Percentiles rank a stretch among this genome's conserved stretches.
Evolutionary conservation across 2,113 vertebrate genomes (phyloP).

Genomic region (Embiotoca jacksoni): DNA sequence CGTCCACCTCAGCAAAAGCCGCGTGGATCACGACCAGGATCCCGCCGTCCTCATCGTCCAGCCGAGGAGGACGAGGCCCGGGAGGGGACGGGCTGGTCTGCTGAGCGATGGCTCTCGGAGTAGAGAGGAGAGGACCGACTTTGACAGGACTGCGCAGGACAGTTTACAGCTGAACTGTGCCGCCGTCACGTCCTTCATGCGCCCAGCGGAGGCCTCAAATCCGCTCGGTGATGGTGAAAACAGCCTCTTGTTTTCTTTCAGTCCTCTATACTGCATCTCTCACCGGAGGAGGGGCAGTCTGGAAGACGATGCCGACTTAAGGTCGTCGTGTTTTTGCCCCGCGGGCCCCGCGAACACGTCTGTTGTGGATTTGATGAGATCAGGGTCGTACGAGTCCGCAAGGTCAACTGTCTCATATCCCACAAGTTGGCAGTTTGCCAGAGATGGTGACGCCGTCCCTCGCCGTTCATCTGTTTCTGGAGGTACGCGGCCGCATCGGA

Average conservation of each 20-base stretch:
- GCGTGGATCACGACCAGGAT: slow-evolving; percentile 81
- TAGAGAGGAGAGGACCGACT: background rate
- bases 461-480: background rate
- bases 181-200: slow-evolving; percentile 14
- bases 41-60: slow-evolving; percentile 65
- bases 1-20: slow-evolving; percentile 88
- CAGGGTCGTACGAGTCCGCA: background rate
- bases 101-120: background rate
- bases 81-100: background rate
- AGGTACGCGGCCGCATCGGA: background rate
- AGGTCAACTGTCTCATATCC: background rate
- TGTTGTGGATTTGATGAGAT: background rate
- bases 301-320: slow-evolving; percentile 22
- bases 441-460: background rate
- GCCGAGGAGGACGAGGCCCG: slow-evolving; percentile 69
- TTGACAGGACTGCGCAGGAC: background rate
- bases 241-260: slow-evolving; percentile 18
- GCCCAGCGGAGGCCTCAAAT: background rate
- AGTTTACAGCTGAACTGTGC: slow-evolving; percentile 26
- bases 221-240: background rate
- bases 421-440: background rate
- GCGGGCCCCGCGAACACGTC: background rate
- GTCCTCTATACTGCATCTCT: slow-evolving; percentile 48
- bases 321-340: slow-evolving; percentile 36
- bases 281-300: slow-evolving; percentile 25